Evolutionary conservation across 2,797 vertebrate species (phyloP).

Genomic region (Enteromius radiatus): DNA sequence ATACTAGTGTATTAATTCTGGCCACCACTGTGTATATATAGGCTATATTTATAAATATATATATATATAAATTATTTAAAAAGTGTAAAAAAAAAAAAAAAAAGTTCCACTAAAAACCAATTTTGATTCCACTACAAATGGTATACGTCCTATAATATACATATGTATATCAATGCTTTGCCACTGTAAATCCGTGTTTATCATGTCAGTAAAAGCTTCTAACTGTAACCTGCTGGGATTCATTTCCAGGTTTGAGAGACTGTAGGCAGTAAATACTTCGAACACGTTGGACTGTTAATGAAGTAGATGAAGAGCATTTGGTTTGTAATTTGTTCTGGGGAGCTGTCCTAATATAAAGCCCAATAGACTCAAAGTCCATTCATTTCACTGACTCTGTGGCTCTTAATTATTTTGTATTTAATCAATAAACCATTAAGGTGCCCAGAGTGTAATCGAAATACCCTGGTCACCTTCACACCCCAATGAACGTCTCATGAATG

Average conservation of each 20-base stretch:
- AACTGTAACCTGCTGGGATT: slow-evolving; percentile 4
- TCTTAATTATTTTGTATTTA: slow-evolving; percentile 48
- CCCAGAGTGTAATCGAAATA: slow-evolving; percentile 35
- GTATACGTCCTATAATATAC: background rate
- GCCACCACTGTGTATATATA: no score
- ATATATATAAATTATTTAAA: no score
- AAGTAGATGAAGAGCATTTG: slow-evolving; percentile 41
- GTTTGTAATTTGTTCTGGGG: slow-evolving; percentile 28
- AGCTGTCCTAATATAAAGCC: background rate
- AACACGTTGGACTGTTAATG: slow-evolving; percentile 30
- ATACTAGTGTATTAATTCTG: no score
- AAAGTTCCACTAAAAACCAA: no score
- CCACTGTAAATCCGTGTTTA: background rate
- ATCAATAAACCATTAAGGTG: slow-evolving; percentile 51
- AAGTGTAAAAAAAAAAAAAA: no score
- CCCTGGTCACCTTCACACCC: slow-evolving; percentile 45
- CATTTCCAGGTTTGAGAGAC: slow-evolving; percentile 11
- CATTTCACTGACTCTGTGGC: slow-evolving; percentile 36
- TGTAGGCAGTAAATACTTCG: slow-evolving; percentile 10
- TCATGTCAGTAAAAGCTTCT: background rate
- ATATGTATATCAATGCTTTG: background rate
- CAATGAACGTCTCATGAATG: slow-evolving; percentile 14
- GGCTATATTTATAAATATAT: no score
- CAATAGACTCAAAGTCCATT: slow-evolving; percentile 25
- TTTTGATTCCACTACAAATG: background rate